A percentile compares a stretch with the other conserved stretches of the same genome.
These are phyloP conservation scores for Lepeophtheirus nordmannii DNA, from an alignment of 2,888 invertebrate species.

Conservation along the genomic window DNA sequence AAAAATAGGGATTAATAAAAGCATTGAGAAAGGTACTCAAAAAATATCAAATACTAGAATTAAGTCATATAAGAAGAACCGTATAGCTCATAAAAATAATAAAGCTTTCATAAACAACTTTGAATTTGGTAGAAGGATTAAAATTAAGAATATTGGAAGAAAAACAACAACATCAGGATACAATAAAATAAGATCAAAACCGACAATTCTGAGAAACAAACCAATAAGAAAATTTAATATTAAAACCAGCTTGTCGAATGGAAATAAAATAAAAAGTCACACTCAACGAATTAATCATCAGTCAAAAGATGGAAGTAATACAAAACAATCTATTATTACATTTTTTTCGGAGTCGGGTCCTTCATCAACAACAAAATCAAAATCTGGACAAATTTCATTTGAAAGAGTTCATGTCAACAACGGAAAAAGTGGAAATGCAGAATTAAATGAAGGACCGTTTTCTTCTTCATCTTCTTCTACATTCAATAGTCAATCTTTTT, in stretches of 20 bases:
- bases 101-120: not conserved
- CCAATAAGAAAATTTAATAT: not conserved
- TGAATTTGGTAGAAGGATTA: not conserved
- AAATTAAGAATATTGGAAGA: not conserved
- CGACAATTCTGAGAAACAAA: not conserved
- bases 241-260: not conserved
- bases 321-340: conserved; percentile 1
- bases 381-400: not conserved
- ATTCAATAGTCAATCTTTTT: not conserved
- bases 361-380: not conserved
- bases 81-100: not conserved
- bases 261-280: not conserved
- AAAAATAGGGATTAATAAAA: too few species aligned
- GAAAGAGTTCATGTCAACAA: not conserved
- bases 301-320: not conserved
- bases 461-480: not conserved
- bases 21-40: too few species aligned
- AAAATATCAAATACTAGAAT: not conserved
- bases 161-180: too few species aligned
- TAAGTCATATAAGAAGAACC: not conserved
- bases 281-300: too few species aligned
- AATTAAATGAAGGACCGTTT: too few species aligned
- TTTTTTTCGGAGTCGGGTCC: not conserved
- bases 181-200: too few species aligned
- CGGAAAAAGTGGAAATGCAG: not conserved